These are phyloP conservation scores for Dryobates pubescens DNA, from an alignment of 2,797 vertebrate genomes.

Conservation along the genomic window DNA sequence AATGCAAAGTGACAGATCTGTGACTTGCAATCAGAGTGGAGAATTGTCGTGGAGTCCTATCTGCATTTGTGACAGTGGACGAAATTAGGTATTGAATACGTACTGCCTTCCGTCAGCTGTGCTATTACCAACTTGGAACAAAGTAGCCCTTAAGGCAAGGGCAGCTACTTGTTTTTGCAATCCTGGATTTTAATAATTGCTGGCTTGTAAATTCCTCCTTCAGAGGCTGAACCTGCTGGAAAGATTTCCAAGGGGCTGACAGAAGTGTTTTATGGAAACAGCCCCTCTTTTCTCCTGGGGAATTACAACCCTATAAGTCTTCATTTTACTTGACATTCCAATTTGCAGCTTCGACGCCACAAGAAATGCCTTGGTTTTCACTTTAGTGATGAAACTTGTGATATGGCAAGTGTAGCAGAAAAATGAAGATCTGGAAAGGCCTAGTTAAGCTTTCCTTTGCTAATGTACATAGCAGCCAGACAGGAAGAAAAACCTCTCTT, in stretches of 20 bases:
- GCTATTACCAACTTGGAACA: not conserved
- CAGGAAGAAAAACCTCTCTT: not conserved
- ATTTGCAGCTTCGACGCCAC: slow-evolving; percentile 67
- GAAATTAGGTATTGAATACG: not conserved
- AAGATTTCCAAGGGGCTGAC: slow-evolving; percentile 50
- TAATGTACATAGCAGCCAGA: not conserved
- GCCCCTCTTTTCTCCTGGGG: slow-evolving; percentile 42
- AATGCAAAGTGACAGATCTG: not conserved
- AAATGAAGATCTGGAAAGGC: slow-evolving; percentile 41
- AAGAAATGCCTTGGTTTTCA: slow-evolving; percentile 54
- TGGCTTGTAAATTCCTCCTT: slow-evolving; percentile 48
- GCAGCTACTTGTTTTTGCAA: slow-evolving; percentile 3
- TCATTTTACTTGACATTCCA: slow-evolving; percentile 70
- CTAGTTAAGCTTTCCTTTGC: slow-evolving; percentile 18
- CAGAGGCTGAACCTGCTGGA: slow-evolving; percentile 36
- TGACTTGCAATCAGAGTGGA: not conserved
- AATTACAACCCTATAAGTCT: slow-evolving; percentile 60
- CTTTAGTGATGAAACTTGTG: slow-evolving; percentile 51
- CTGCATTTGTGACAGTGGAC: not conserved
- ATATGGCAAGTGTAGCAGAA: slow-evolving; percentile 53
- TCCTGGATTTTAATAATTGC: slow-evolving; percentile 19
- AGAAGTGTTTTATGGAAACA: slow-evolving; percentile 29
- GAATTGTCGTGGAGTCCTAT: not conserved
- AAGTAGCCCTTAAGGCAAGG: slow-evolving; percentile 14
- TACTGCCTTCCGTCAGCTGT: not conserved